A percentile compares a stretch with the other conserved stretches of the same genome.
These are phyloP conservation scores for Zoanthus gigantus DNA, from an alignment of 92 coral and sea anemone genomes.

Conservation along the genomic window DNA sequence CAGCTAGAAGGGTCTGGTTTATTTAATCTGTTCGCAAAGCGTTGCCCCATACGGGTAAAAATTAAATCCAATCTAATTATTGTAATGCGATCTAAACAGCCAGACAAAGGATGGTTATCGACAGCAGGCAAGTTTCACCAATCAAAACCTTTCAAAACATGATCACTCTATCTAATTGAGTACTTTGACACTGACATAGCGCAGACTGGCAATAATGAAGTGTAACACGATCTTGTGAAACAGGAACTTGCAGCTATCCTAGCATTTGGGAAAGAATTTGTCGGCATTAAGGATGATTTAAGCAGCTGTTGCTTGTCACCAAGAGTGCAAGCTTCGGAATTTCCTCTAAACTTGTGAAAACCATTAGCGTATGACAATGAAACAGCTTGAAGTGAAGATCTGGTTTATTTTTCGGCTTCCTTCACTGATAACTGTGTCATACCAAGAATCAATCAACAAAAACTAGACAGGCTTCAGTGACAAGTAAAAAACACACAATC, in stretches of 20 bases:
- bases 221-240: constrained; percentile 56
- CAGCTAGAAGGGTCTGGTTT: constrained; percentile 85
- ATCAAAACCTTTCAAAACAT: constrained; percentile 49
- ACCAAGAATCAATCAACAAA: constrained; percentile 50
- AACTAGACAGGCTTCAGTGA: constrained; percentile 48
- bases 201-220: constrained; percentile 52
- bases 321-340: constrained; percentile 8
- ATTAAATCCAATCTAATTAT: constrained; percentile 77
- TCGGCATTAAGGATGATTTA: constrained; percentile 59
- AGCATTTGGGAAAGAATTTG: constrained; percentile 72
- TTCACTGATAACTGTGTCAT: constrained; percentile 49
- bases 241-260: constrained; percentile 63
- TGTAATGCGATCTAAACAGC: constrained; percentile 68
- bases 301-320: constrained; percentile 64
- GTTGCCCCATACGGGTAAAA: constrained; percentile 80
- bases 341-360: constrained; percentile 33
- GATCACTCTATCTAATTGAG: constrained; percentile 49
- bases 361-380: constrained; percentile 24
- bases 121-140: constrained; percentile 42
- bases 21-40: constrained; percentile 77
- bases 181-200: constrained; percentile 62
- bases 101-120: constrained; percentile 57
- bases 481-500: constrained; percentile 38
- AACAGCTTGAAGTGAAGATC: constrained; percentile 17
- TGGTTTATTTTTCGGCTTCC: constrained; percentile 40